These are phyloP conservation scores for Macrotis lagotis DNA, from an alignment of 2,113 vertebrate genomes.

Conservation along the genomic window DNA sequence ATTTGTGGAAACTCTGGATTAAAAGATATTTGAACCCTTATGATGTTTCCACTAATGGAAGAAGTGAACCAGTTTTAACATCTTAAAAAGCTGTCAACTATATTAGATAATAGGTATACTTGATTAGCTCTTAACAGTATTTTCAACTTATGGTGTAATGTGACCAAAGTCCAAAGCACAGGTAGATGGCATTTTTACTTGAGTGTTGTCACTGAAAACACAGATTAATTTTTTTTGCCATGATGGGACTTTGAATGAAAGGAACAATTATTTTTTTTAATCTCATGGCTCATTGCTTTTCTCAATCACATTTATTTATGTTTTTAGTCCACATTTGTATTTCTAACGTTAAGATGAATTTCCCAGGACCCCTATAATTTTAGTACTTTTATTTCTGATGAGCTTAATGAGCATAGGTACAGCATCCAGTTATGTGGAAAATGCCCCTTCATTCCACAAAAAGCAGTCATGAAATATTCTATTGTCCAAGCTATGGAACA, in stretches of 20 bases:
- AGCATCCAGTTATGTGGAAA: slow-evolving; percentile 47
- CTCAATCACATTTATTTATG: slow-evolving; percentile 25
- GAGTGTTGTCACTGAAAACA: slow-evolving; percentile 57
- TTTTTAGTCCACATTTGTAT: slow-evolving; percentile 47
- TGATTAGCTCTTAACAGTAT: slow-evolving; percentile 78
- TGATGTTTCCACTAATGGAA: slow-evolving; percentile 78
- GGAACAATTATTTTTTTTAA: slow-evolving; percentile 14
- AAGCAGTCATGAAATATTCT: background rate
- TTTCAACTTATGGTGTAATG: slow-evolving; percentile 63
- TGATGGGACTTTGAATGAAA: background rate
- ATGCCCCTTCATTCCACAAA: slow-evolving; percentile 8
- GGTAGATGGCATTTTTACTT: slow-evolving; percentile 60
- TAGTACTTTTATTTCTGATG: background rate
- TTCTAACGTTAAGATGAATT: slow-evolving; percentile 52
- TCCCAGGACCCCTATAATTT: slow-evolving; percentile 27
- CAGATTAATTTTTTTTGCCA: slow-evolving; percentile 40
- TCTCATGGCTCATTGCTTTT: background rate
- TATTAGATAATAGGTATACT: slow-evolving; percentile 73
- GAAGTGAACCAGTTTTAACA: slow-evolving; percentile 81
- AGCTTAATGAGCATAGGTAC: slow-evolving; percentile 23
- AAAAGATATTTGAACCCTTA: slow-evolving; percentile 84
- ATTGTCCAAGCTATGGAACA: slow-evolving; percentile 23
- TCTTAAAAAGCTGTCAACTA: slow-evolving; percentile 79
- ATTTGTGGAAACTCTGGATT: slow-evolving; percentile 78
- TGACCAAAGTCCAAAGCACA: slow-evolving; percentile 52